Conservation (phyloP, 1,140 invertebrate species). For the Samia ricini region DNA sequence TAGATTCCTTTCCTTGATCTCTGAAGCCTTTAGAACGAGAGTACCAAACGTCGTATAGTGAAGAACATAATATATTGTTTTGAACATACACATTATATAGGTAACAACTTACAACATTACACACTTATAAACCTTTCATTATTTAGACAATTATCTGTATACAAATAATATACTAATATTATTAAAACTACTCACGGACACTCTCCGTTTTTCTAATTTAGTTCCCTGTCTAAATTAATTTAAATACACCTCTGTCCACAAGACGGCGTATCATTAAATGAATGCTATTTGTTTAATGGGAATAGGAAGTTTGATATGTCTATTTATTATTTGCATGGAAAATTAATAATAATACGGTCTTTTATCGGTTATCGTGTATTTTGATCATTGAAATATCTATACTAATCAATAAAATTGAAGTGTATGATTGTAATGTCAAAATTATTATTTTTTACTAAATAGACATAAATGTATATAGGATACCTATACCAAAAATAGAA, state of each 20-base stretch:
- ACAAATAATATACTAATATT: background rate
- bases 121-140: too few relatives aligned
- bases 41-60: too few relatives aligned
- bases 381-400: background rate
- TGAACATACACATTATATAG: too few relatives aligned
- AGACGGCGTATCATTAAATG: constrained; percentile 19
- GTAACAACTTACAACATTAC: too few relatives aligned
- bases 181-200: background rate
- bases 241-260: background rate
- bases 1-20: too few relatives aligned
- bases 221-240: background rate
- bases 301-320: constrained; percentile 26
- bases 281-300: constrained; percentile 33
- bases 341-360: background rate
- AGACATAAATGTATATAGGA: too few relatives aligned
- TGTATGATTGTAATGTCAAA: too few relatives aligned
- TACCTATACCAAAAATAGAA: too few relatives aligned
- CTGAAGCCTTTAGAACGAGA: too few relatives aligned
- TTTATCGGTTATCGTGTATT: background rate
- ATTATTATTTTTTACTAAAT: too few relatives aligned
- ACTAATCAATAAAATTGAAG: background rate
- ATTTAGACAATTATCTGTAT: too few relatives aligned
- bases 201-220: background rate
- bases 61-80: too few relatives aligned
- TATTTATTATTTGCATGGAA: background rate